Percentiles rank a stretch among this genome's conserved stretches.
Evolutionary conservation across 1,140 invertebrate genomes (phyloP).

Genomic region (Hypothenemus hampei): DNA sequence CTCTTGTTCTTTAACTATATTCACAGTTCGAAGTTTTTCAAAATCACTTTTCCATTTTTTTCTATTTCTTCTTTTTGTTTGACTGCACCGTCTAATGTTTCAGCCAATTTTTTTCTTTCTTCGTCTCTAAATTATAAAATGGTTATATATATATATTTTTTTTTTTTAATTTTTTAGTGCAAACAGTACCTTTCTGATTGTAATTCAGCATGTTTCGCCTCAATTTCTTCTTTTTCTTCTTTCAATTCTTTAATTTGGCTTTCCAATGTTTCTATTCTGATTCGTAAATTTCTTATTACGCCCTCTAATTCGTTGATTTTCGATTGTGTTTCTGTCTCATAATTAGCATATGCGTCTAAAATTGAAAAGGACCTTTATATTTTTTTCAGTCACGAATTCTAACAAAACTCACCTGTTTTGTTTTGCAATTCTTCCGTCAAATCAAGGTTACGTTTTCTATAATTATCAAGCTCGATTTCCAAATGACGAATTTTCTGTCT

Average conservation of each 20-base stretch:
- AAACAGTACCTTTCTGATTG: constrained; percentile 39
- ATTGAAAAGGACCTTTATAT: constrained; percentile 1
- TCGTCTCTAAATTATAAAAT: constrained; percentile 35
- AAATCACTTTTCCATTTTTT: constrained; percentile 59
- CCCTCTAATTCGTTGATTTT: constrained; percentile 48
- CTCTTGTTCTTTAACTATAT: constrained; percentile 55
- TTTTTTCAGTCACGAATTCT: neutral
- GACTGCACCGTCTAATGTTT: constrained; percentile 55
- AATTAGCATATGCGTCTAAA: constrained; percentile 31
- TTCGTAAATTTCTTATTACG: constrained; percentile 48
- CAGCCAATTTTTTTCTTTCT: constrained; percentile 50
- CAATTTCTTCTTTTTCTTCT: constrained; percentile 46
- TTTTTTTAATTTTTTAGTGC: neutral
- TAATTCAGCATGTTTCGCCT: constrained; percentile 41
- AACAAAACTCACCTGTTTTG: constrained; percentile 46
- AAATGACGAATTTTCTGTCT: constrained; percentile 50
- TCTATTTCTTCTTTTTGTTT: constrained; percentile 55
- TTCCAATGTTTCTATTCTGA: constrained; percentile 50
- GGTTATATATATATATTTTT: neutral
- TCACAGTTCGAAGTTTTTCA: constrained; percentile 54
- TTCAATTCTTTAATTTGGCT: constrained; percentile 46
- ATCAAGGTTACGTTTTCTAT: constrained; percentile 49
- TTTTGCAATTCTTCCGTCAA: constrained; percentile 48
- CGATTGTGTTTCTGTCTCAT: constrained; percentile 36
- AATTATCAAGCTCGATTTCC: constrained; percentile 50